A percentile compares a stretch with the other conserved stretches of the same genome.
phyloP scores from a whole-genome alignment of 53 echinoderm and acorn worm species.

The Crossaster papposus region DNA sequence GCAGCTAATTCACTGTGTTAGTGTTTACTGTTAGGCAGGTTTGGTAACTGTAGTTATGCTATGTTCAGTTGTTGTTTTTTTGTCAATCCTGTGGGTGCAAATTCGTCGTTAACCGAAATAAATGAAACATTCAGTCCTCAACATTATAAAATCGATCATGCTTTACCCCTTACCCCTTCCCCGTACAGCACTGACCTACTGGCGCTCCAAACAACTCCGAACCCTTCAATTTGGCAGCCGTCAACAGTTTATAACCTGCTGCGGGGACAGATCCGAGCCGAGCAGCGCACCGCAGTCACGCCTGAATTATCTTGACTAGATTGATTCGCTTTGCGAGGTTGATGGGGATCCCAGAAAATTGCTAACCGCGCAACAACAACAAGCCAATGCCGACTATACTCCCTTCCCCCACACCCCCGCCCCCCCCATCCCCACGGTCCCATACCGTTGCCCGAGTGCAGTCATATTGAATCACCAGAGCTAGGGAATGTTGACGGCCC shows the following conservation, averaged over 20 bases:
- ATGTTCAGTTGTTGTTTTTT: no score
- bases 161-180: no score
- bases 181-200: no score
- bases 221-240: neutral
- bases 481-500: conserved; percentile 31
- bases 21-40: no score
- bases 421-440: no score
- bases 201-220: neutral
- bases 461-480: conserved; percentile 28
- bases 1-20: no score
- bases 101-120: no score
- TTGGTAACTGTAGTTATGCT: no score
- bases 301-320: conserved; percentile 25
- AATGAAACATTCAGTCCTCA: no score
- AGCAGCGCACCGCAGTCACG: conserved; percentile 13
- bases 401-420: neutral
- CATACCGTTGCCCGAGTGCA: conserved; percentile 10
- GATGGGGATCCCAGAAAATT: conserved; percentile 33
- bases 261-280: neutral
- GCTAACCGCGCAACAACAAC: conserved; percentile 36
- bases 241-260: neutral
- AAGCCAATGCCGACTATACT: neutral
- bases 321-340: conserved; percentile 47
- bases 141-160: no score
- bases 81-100: no score